Conservation (phyloP, 2,888 invertebrate genomes). For the Argyresthia goedartella region DNA sequence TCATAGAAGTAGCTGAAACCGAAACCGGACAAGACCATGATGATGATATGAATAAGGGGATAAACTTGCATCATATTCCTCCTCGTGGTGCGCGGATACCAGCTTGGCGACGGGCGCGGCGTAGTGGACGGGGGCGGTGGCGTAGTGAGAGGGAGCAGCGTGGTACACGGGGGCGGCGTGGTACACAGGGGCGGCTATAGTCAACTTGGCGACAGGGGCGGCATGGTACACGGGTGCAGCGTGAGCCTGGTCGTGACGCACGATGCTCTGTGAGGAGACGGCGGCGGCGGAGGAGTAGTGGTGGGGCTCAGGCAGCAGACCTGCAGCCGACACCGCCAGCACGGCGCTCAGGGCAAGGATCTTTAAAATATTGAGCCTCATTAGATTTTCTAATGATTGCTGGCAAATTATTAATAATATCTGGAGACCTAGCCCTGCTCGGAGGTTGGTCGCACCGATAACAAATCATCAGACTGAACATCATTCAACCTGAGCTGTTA, state of each 20-base stretch:
- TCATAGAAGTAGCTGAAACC: not conserved
- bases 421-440: too few relatives aligned
- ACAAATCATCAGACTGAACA: too few relatives aligned
- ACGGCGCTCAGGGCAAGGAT: conserved; percentile 23
- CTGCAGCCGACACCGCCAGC: conserved; percentile 25
- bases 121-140: conserved; percentile 7
- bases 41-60: conserved; percentile 17
- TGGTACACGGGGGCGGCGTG: conserved; percentile 15
- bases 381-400: not conserved
- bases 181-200: conserved; percentile 21
- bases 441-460: too few relatives aligned
- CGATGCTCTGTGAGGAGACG: conserved; percentile 28
- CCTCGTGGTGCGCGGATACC: conserved; percentile 7
- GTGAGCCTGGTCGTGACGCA: conserved; percentile 23
- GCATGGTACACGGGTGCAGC: conserved; percentile 15
- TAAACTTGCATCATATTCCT: conserved; percentile 15
- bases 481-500: too few relatives aligned
- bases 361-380: conserved; percentile 8
- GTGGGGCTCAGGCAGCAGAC: conserved; percentile 27
- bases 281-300: conserved; percentile 47
- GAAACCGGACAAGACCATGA: conserved; percentile 13
- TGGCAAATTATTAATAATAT: too few relatives aligned
- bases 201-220: conserved; percentile 22
- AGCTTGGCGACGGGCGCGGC: conserved; percentile 8
- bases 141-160: conserved; percentile 11